A percentile compares a stretch with the other conserved stretches of the same genome.
Evolutionary conservation across 2,888 invertebrate genomes (phyloP).

Genomic region (Chouioia cunea): DNA sequence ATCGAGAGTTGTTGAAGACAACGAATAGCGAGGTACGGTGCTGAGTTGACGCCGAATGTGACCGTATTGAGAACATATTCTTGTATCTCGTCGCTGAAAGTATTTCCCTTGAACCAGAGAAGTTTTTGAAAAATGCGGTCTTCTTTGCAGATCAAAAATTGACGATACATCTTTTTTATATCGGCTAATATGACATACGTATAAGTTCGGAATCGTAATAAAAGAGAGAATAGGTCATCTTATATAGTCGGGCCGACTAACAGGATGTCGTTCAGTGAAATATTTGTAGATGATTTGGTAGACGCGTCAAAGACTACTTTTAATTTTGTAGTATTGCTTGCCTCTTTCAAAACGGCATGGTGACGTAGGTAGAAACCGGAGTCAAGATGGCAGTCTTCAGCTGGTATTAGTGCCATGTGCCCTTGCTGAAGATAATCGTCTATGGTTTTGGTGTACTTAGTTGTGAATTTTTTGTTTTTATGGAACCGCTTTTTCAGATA

Average conservation of each 20-base stretch:
- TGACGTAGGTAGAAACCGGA: slow-evolving; percentile 47
- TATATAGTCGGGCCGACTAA: slow-evolving; percentile 46
- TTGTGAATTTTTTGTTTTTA: no score
- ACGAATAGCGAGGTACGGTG: slow-evolving; percentile 6
- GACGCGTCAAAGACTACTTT: slow-evolving; percentile 48
- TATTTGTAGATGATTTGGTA: slow-evolving; percentile 33
- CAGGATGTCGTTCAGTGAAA: slow-evolving; percentile 45
- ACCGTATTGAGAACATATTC: slow-evolving; percentile 22
- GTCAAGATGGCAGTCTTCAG: not conserved
- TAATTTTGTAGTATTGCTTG: slow-evolving; percentile 44
- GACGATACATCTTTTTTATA: slow-evolving; percentile 47
- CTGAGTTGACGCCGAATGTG: not conserved
- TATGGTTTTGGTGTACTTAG: no score
- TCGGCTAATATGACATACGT: slow-evolving; percentile 41
- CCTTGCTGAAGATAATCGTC: slow-evolving; percentile 8
- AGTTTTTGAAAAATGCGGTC: slow-evolving; percentile 41
- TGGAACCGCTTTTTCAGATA: slow-evolving; percentile 29
- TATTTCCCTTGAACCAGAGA: no score
- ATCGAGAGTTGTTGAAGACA: slow-evolving; percentile 7
- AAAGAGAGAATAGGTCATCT: slow-evolving; percentile 32
- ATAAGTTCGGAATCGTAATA: slow-evolving; percentile 37
- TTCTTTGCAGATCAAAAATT: slow-evolving; percentile 38
- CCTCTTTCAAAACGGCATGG: slow-evolving; percentile 42
- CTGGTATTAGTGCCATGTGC: slow-evolving; percentile 28
- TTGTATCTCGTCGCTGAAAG: slow-evolving; percentile 5